These are phyloP conservation scores for Meriones psammophilus DNA, from an alignment of 2,797 vertebrate genomes.

Conservation along the genomic window DNA sequence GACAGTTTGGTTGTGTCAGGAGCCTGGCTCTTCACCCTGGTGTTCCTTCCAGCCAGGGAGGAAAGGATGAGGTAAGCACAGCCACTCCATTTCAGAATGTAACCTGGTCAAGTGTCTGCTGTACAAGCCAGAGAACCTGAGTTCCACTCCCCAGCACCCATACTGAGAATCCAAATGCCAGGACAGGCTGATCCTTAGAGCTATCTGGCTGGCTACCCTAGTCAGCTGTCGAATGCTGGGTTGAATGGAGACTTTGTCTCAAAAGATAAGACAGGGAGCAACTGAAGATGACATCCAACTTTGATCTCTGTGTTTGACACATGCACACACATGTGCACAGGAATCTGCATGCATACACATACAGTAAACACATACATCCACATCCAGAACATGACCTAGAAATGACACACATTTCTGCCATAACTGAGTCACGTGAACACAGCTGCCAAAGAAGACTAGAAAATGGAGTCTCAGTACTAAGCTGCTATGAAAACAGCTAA, in stretches of 20 bases:
- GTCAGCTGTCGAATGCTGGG: not conserved
- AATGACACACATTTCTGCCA: not conserved
- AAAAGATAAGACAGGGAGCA: not conserved
- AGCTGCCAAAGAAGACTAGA: not conserved
- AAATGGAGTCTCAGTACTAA: not conserved
- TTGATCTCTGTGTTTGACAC: not conserved
- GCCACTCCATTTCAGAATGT: not conserved
- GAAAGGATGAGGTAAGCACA: not conserved
- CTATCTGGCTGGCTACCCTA: not conserved
- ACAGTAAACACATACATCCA: not conserved
- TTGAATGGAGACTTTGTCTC: not conserved
- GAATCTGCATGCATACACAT: not conserved
- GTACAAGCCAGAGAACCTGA: not conserved
- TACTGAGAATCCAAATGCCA: not conserved
- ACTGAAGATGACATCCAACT: not conserved
- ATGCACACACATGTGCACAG: too few relatives aligned
- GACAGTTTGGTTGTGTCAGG: not conserved
- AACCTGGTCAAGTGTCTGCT: not conserved
- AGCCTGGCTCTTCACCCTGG: not conserved
- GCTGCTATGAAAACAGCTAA: not conserved
- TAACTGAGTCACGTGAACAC: not conserved
- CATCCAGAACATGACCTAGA: not conserved
- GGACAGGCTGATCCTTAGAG: not conserved
- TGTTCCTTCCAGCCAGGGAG: not conserved
- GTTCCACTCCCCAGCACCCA: not conserved